phyloP scores from a whole-genome alignment of 2,113 vertebrate genomes.

The Silurus meridionalis region DNA sequence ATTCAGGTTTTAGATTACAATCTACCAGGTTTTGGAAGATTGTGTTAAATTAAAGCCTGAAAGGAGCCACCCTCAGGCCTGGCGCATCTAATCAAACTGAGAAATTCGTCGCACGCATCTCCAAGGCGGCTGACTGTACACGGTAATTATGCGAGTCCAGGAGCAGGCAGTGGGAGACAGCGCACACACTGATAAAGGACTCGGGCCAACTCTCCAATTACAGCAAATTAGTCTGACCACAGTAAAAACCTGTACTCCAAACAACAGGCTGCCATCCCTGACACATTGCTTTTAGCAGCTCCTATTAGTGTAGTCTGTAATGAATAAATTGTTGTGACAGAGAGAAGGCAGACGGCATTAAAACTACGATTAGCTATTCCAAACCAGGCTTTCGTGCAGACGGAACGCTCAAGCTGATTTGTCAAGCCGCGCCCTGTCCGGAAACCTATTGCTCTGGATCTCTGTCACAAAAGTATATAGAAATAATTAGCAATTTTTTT shows the following conservation, averaged over 20 bases:
- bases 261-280: constrained; percentile 35
- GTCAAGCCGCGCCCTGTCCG: not conserved
- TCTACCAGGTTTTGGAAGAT: constrained; percentile 12
- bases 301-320: constrained; percentile 41
- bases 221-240: constrained; percentile 47
- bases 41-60: not conserved
- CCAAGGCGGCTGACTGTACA: constrained; percentile 15
- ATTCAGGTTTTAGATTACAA: constrained; percentile 4
- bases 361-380: constrained; percentile 40
- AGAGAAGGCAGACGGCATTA: constrained; percentile 23
- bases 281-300: constrained; percentile 44
- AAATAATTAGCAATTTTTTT: too few relatives aligned
- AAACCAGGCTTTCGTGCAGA: constrained; percentile 8
- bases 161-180: constrained; percentile 32
- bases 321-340: constrained; percentile 50
- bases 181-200: constrained; percentile 33
- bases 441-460: not conserved
- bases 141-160: constrained; percentile 39
- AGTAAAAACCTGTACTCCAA: constrained; percentile 39
- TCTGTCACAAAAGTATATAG: not conserved
- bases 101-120: constrained; percentile 11
- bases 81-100: constrained; percentile 22
- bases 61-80: not conserved
- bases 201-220: constrained; percentile 49
- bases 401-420: not conserved